Conservation (phyloP, 2,888 invertebrate genomes). For the Leucoptera coffeella region DNA sequence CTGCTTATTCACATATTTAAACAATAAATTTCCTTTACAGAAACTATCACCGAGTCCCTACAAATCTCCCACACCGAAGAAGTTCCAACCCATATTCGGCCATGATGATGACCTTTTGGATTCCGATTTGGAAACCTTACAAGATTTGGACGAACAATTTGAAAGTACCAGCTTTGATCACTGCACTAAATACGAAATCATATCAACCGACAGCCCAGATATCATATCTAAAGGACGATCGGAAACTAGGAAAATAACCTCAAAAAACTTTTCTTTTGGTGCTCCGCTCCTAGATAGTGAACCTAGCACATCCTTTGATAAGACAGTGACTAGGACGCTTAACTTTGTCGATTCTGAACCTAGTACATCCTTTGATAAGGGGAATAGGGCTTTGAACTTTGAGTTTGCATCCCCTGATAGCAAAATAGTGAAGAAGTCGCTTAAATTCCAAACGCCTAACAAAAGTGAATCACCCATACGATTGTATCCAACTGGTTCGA, state of each 20-base stretch:
- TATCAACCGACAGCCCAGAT: slow-evolving; percentile 42
- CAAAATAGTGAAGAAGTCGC: slow-evolving; percentile 29
- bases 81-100: slow-evolving; percentile 3
- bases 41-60: too few species aligned
- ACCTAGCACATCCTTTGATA: slow-evolving; percentile 32
- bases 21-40: too few species aligned
- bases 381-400: neutral
- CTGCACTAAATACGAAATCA: slow-evolving; percentile 43
- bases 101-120: slow-evolving; percentile 10
- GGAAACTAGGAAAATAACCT: slow-evolving; percentile 20
- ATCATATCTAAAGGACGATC: slow-evolving; percentile 31
- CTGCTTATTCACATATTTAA: too few species aligned
- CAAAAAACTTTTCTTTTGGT: slow-evolving; percentile 34
- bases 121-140: slow-evolving; percentile 26
- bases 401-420: too few species aligned
- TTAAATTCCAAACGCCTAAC: slow-evolving; percentile 32
- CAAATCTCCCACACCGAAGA: too few species aligned
- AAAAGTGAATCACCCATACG: slow-evolving; percentile 17
- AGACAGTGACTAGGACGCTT: slow-evolving; percentile 20
- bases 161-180: slow-evolving; percentile 31
- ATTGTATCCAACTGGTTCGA: slow-evolving; percentile 26
- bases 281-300: slow-evolving; percentile 33
- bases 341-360: slow-evolving; percentile 23
- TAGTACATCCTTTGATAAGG: neutral
- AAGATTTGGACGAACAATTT: slow-evolving; percentile 40